These are phyloP conservation scores for Hydropotes inermis DNA, from an alignment of 2,113 vertebrate species.

Conservation along the genomic window DNA sequence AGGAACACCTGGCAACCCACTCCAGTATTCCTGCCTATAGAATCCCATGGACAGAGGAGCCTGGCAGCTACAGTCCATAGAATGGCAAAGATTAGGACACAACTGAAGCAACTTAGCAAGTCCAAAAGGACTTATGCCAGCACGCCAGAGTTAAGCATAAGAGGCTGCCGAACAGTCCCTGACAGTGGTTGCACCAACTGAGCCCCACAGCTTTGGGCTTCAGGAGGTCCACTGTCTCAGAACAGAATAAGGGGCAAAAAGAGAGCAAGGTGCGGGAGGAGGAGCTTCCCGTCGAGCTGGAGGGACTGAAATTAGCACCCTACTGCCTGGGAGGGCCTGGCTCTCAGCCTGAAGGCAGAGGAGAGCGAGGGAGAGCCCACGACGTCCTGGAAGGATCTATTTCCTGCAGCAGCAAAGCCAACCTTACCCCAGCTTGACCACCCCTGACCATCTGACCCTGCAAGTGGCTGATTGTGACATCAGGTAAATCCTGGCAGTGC, in stretches of 20 bases:
- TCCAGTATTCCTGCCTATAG: background rate
- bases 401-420: background rate
- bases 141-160: rapidly evolving
- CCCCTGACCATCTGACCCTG: background rate
- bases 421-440: background rate
- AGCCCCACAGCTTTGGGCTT: background rate
- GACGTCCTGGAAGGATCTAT: background rate
- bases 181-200: rapidly evolving
- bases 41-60: background rate
- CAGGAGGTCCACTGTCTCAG: background rate
- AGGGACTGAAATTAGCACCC: rapidly evolving
- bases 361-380: too few relatives aligned
- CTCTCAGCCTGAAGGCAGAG: background rate
- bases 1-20: rapidly evolving
- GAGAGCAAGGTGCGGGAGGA: too few relatives aligned
- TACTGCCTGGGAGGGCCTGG: rapidly evolving
- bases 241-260: background rate
- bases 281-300: background rate
- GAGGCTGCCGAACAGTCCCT: rapidly evolving
- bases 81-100: background rate
- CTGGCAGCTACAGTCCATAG: background rate
- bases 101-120: rapidly evolving
- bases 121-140: background rate
- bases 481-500: rapidly evolving
- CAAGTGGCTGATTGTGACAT: background rate